Base-by-base conservation (phyloP, 2,797 vertebrate genomes). In the Lepilemur ruficaudatus region DNA sequence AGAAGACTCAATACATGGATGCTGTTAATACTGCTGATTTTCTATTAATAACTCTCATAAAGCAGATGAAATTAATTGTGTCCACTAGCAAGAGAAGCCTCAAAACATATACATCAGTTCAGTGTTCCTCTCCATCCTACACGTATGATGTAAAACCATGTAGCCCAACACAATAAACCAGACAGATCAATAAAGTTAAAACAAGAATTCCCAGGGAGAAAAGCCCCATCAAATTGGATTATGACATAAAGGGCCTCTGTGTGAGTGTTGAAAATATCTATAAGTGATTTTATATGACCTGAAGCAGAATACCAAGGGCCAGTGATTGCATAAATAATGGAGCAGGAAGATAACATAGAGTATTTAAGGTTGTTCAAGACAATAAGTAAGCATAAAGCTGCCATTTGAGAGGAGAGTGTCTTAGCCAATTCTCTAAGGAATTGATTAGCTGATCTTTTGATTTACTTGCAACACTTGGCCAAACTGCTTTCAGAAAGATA, bases 251-350 rank as follows among this genome's bases (percentile, higher is more conserved):
- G 85, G 57, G 75, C 90, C 15, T 98, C 57, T 32, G 35, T 63
- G 38, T 82, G 4, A 0, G 12, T 69, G 94, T 41, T 96, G 95
- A 96, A 65, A 96, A 93, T 84, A 89, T 82, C 73, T 87, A 30
- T 91, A 84, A 97, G 72, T 96, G 96, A 96, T 75, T 96, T 96
- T 94, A 92, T 95, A 90, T 93, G 95, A 96, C 28, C 67, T 52
- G 72, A 98, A 88, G 83, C 2, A 0, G 85, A 97, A 96, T 38
- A 94, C 11, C 57, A 93, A 89, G 65, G 79, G 67, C 87, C 52
- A n/a, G 73, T 75, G 86, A 95, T 96, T 94, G 63, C 73, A 96
- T 96, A 98, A 97, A 96, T 95, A 98, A 96, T 86, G 89, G 93
- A 97, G 76, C 23, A 97, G 73, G 61, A 96, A 96, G 76, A 94